Evolutionary conservation across 2,888 invertebrate genomes (phyloP).

Genomic region (Danaus chrysippus): DNA sequence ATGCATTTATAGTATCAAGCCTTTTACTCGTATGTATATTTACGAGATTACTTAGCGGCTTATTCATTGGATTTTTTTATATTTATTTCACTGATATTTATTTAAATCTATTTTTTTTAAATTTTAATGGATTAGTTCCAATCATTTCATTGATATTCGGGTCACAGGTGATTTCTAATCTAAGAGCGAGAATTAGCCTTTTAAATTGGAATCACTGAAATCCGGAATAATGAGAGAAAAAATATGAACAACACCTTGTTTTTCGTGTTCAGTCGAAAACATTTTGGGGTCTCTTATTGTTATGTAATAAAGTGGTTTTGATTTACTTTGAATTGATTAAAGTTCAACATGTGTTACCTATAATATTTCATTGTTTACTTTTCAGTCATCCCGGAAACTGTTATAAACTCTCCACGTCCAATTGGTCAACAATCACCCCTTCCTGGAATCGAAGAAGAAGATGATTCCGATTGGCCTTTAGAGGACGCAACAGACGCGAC

Average conservation of each 20-base stretch:
- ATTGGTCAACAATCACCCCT: slow-evolving; percentile 85
- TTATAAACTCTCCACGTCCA: slow-evolving; percentile 77
- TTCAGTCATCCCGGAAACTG: slow-evolving; percentile 77
- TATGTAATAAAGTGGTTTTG: slow-evolving; percentile 9
- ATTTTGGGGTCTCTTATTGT: background rate
- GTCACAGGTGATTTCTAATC: slow-evolving; percentile 26
- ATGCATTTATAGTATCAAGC: no score
- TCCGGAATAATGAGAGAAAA: slow-evolving; percentile 39
- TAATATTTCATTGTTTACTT: slow-evolving; percentile 42
- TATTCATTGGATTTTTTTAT: no score
- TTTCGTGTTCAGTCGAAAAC: slow-evolving; percentile 20
- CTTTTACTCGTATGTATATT: no score
- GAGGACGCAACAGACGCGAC: slow-evolving; percentile 75
- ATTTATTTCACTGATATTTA: no score
- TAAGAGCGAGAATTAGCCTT: slow-evolving; percentile 45
- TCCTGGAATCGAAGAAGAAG: slow-evolving; percentile 91
- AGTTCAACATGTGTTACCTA: background rate
- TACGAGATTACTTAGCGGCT: no score
- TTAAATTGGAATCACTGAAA: slow-evolving; percentile 30
- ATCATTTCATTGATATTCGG: slow-evolving; percentile 26
- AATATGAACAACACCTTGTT: background rate
- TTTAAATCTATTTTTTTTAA: no score
- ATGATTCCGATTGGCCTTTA: slow-evolving; percentile 82
- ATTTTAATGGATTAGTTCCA: no score
- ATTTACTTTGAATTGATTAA: background rate